Conservation (phyloP, 2,888 invertebrate genomes). For the Physocephala rufipes region DNA sequence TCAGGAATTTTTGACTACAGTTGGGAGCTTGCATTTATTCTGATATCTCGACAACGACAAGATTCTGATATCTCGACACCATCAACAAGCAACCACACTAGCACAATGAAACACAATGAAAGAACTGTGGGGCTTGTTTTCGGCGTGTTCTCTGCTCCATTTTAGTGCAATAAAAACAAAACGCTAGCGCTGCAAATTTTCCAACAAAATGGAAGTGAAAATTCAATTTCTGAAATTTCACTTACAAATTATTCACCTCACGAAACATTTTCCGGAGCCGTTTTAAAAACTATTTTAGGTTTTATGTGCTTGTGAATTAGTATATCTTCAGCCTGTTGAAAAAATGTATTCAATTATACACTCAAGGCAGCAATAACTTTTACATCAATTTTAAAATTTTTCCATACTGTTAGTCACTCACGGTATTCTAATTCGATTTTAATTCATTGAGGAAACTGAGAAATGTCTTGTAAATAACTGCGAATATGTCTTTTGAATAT, state of each 20-base stretch:
- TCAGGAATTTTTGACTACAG: slow-evolving; percentile 7
- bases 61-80: slow-evolving; percentile 20
- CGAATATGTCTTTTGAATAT: neutral
- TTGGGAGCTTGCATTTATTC: neutral
- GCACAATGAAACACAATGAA: neutral
- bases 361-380: neutral
- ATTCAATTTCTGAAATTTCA: slow-evolving; percentile 3
- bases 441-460: no score
- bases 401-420: neutral
- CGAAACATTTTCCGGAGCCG: neutral
- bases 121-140: slow-evolving; percentile 5
- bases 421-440: no score
- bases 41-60: neutral
- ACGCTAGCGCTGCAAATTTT: slow-evolving; percentile 14
- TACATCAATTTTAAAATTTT: neutral
- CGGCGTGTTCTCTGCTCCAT: neutral
- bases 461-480: neutral
- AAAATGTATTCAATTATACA: neutral
- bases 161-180: neutral
- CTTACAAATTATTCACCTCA: neutral
- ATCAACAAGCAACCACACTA: slow-evolving; percentile 6
- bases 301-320: neutral
- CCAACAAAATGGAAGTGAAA: neutral
- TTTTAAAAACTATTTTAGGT: neutral
- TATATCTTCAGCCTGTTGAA: neutral